Base-by-base conservation (phyloP, 2,888 invertebrate species). In the Adineta ricciae region DNA sequence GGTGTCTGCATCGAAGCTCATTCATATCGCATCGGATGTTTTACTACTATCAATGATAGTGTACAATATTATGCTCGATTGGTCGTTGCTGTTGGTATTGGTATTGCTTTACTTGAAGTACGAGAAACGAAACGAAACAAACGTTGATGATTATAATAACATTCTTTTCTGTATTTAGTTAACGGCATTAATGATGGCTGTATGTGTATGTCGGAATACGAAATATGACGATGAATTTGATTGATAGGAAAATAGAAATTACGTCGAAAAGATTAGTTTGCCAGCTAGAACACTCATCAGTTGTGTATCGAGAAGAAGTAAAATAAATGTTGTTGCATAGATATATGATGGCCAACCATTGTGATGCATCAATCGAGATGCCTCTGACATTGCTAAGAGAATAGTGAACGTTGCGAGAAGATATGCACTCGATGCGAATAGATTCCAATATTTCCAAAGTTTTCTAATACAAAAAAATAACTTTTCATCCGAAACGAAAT, bases 31-130 rank as follows among this genome's bases (percentile, higher is more conserved):
- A 41, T 93, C 86, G 95, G 95, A n/a, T 96, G 96, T 89, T 92
- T 94, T 85, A 92, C 92, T 87, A 93, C 93, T 86, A 93, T 94
- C 38, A 93, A 93, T 83, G 92, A 93, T 85, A 94, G 93, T 88
- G 92, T 95, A 87, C 92, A 94, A 87, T 93, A 93, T 87, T 94
- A 95, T 90, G 95, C 95, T 1, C 92, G 93, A 0, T 93, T 94
- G 86, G 93, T 96, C 86, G 95, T 95, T 38, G 93, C 93, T 24
- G 93, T 94, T 38, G 95, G 95, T 14, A 93, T 96, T 86, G 93
- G 93, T 41, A 94, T 95, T 52, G 94, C 96, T n/a, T 92, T 94
- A 87, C 91, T 95, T 54, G 94, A 95, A 95, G 95, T 95, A 91
- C 92, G 89, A 82, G 32, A 14, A 32, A 4, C 14, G 16, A n/a